These are phyloP conservation scores for Zhuqinia jingwanae DNA, from an alignment of 2,888 invertebrate genomes.

Conservation along the genomic window DNA sequence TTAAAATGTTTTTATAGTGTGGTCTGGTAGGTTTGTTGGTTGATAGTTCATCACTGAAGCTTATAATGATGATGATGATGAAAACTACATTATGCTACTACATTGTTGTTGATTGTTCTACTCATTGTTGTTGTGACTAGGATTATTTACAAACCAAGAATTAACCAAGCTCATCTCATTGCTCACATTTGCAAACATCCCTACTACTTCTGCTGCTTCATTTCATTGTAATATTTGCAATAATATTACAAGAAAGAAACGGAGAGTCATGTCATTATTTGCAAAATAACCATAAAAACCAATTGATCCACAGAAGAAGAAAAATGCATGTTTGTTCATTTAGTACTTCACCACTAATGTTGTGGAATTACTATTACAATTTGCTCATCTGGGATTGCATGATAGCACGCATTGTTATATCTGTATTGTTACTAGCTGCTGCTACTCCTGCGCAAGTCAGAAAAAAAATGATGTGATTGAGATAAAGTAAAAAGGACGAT, in stretches of 20 bases:
- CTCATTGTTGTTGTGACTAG: conserved; percentile 19
- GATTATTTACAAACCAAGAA: not conserved
- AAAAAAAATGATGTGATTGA: conserved; percentile 19
- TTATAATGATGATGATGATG: not conserved
- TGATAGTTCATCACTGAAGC: not conserved
- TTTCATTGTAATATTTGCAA: not conserved
- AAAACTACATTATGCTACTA: not conserved
- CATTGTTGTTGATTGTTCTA: conserved; percentile 3
- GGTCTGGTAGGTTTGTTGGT: conserved; percentile 27
- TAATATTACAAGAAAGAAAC: conserved; percentile 20
- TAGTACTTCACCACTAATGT: conserved; percentile 7
- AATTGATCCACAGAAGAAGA: conserved; percentile 26
- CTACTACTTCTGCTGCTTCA: not conserved
- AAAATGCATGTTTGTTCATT: conserved; percentile 35
- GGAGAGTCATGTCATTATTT: conserved; percentile 31
- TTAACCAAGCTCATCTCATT: not conserved
- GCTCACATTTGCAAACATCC: not conserved
- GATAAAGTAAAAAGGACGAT: not conserved
- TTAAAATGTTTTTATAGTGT: conserved; percentile 29
- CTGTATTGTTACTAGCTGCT: not conserved
- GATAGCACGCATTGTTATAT: conserved; percentile 1
- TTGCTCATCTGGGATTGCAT: not conserved
- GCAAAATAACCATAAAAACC: conserved; percentile 24
- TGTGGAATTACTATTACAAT: not conserved
- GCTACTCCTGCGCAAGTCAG: no score